A percentile compares a stretch with the other conserved stretches of the same genome.
These are phyloP conservation scores for Apoda limacodes DNA, from an alignment of 2,888 invertebrate species.

Conservation along the genomic window DNA sequence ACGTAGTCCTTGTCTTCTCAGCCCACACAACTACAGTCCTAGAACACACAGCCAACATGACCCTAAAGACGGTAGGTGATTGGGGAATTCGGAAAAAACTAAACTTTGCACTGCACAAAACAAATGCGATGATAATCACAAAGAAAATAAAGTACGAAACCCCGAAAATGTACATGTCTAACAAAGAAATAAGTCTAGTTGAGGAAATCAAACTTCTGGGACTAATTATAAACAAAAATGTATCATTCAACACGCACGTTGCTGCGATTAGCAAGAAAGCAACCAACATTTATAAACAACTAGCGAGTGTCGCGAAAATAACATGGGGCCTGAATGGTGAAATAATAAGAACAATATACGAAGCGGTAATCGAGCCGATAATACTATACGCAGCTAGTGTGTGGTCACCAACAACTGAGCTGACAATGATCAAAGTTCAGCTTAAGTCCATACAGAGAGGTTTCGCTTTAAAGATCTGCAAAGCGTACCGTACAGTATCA, in stretches of 20 bases:
- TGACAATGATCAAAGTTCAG: no score
- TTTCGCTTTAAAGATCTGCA: slow-evolving; percentile 11
- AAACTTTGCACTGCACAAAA: slow-evolving; percentile 16
- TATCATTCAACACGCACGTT: slow-evolving; percentile 7
- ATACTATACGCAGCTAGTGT: no score
- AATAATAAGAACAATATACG: no score
- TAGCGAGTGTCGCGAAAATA: slow-evolving; percentile 5
- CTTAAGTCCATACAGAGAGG: slow-evolving; percentile 9
- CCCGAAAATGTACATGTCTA: slow-evolving; percentile 10
- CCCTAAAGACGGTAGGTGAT: slow-evolving; percentile 1
- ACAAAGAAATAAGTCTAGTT: not conserved
- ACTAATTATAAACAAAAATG: slow-evolving; percentile 4
- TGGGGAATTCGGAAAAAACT: slow-evolving; percentile 15
- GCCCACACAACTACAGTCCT: no score
- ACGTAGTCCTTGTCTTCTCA: no score
- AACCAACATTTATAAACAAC: slow-evolving; percentile 2
- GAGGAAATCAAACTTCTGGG: slow-evolving; percentile 8
- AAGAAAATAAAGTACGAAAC: slow-evolving; percentile 9
- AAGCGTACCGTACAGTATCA: slow-evolving; percentile 13
- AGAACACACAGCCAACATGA: no score
- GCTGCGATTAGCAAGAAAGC: slow-evolving; percentile 5
- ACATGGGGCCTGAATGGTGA: no score
- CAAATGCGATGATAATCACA: slow-evolving; percentile 10
- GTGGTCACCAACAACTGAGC: no score
- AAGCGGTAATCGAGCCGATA: no score